Conservation (phyloP, 2,888 invertebrate species). For the Ryuthela nishihirai region DNA sequence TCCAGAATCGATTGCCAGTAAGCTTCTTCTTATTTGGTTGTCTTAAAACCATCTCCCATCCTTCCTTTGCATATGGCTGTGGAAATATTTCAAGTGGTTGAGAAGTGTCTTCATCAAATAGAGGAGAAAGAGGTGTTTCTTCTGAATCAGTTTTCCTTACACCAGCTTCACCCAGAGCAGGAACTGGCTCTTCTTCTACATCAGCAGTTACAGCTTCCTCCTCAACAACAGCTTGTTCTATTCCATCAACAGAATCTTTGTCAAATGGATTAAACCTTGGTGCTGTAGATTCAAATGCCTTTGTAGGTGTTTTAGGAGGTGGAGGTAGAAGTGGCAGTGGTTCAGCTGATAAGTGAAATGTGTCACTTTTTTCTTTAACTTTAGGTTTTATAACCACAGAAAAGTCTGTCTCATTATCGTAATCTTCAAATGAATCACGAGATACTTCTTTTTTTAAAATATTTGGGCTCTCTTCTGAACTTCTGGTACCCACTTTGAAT, state of each 20-base stretch:
- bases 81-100: slow-evolving; percentile 90
- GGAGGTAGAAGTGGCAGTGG: slow-evolving; percentile 72
- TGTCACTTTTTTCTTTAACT: slow-evolving; percentile 41
- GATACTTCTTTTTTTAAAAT: slow-evolving; percentile 34
- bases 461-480: neutral
- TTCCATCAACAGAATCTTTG: slow-evolving; percentile 46
- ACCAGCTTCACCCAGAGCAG: slow-evolving; percentile 50
- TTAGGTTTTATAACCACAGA: slow-evolving; percentile 47
- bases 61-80: slow-evolving; percentile 72
- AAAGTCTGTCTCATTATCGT: slow-evolving; percentile 45
- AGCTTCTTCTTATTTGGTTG: slow-evolving; percentile 97
- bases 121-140: slow-evolving; percentile 85
- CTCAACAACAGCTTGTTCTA: slow-evolving; percentile 52
- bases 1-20: slow-evolving; percentile 83
- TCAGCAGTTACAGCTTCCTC: slow-evolving; percentile 42
- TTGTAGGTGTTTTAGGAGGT: slow-evolving; percentile 56
- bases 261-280: slow-evolving; percentile 51
- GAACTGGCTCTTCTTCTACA: slow-evolving; percentile 44
- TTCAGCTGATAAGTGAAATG: slow-evolving; percentile 43
- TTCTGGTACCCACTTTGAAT: slow-evolving; percentile 53
- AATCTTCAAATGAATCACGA: slow-evolving; percentile 43
- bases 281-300: slow-evolving; percentile 49
- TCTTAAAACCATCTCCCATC: slow-evolving; percentile 94
- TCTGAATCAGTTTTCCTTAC: slow-evolving; percentile 56
- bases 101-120: slow-evolving; percentile 90